These are phyloP conservation scores for Perccottus glenii DNA, from an alignment of 2,113 vertebrate species.

Conservation along the genomic window DNA sequence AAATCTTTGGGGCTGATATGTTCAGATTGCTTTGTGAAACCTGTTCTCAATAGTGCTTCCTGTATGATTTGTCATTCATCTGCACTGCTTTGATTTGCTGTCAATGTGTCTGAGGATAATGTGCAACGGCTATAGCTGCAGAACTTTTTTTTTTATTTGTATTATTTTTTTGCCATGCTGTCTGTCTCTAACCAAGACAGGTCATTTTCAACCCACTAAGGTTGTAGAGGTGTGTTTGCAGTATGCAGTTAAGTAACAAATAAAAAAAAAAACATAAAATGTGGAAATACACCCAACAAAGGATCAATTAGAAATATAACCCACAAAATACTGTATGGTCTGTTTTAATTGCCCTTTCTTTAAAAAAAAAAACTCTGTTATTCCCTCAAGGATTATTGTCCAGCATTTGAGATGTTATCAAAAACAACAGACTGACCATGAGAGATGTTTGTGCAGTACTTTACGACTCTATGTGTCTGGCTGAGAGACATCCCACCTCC, in stretches of 20 bases:
- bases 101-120: conserved; percentile 40
- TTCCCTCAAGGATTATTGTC: too few relatives aligned
- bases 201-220: conserved; percentile 39
- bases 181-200: conserved; percentile 31
- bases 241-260: conserved; percentile 18
- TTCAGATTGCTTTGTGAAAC: conserved; percentile 35
- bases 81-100: conserved; percentile 40
- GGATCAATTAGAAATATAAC: conserved; percentile 56
- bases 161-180: neutral
- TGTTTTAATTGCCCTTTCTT: conserved; percentile 3
- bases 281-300: conserved; percentile 32
- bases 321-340: conserved; percentile 51
- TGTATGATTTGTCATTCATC: conserved; percentile 41
- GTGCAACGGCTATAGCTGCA: conserved; percentile 21
- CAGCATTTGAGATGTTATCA: too few relatives aligned
- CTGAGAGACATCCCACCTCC: neutral
- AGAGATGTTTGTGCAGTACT: neutral
- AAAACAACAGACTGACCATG: neutral
- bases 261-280: conserved; percentile 48
- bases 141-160: conserved; percentile 7
- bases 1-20: conserved; percentile 3
- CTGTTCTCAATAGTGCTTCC: conserved; percentile 13
- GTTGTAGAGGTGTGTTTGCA: conserved; percentile 33
- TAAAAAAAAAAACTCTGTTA: too few relatives aligned
- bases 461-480: neutral